Base-by-base conservation (phyloP, 2,113 vertebrate species). In the Hippocampus mohnikei region DNA sequence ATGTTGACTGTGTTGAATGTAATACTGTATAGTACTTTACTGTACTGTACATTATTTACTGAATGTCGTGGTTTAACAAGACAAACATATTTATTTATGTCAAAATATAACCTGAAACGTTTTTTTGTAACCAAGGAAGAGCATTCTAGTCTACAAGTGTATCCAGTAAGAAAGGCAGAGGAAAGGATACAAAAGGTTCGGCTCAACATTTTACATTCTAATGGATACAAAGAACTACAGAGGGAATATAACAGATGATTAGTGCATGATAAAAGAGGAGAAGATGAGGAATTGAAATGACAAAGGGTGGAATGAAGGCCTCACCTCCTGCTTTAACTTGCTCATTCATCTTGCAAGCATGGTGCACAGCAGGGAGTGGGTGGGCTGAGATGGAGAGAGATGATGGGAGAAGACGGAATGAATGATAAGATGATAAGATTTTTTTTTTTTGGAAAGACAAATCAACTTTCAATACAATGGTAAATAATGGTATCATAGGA, bases 321-420 rank as follows among this genome's bases (percentile, higher is more conserved):
- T 64, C 23, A 65, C 3, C 40, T 42, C 58, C 16, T 15, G 62
- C 62, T 64, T 42, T 63, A 63, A n/a, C 40, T 64, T 44, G 40
- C 62, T 64, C n/a, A 65, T 65, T 65, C 40, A 41, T 64, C 61
- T 64, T 64, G 40, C 42, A 1, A 64, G 40, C 20, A 41, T 63
- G 4, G 29, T 18, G 9, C 18, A 33, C 58, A 29, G 16, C 41
- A 3, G 41, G 40, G 21, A 64, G 61, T 42, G 40, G 61, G 40
- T 44, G 40, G 61, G 40, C 23, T 12, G 5, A n/a, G 40, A 18
- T 64, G 21, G 40, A 12, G 4, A 41, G 9, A 23, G 63, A 65
- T 65, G 66, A 67, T 67, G 66, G 5, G 46, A 27, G 9, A 66
- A 11, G 8, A 27, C 8, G 25, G 15, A 11, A 50, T 29, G 25